Evolutionary conservation across 1,140 invertebrate genomes (phyloP).

Genomic region (Micrasema minimum): DNA sequence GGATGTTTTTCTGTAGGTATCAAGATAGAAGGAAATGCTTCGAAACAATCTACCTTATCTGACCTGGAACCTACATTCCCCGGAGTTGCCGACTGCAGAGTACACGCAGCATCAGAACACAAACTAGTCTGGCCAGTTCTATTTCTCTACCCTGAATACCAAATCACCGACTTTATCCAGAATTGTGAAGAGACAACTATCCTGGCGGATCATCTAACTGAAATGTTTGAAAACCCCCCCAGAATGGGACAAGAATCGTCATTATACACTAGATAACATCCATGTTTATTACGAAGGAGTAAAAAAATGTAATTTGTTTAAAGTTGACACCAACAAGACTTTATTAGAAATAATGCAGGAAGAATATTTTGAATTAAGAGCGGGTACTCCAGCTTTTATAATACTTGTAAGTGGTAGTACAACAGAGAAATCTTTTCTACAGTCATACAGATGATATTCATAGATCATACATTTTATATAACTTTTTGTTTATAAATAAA

Average conservation of each 20-base stretch:
- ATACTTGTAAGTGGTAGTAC: constrained; percentile 57
- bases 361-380: constrained; percentile 68
- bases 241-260: constrained; percentile 79
- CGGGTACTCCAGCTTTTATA: constrained; percentile 61
- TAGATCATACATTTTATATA: background rate
- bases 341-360: constrained; percentile 73
- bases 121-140: constrained; percentile 60
- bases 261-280: constrained; percentile 75
- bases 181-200: constrained; percentile 74
- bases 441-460: constrained; percentile 12
- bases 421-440: constrained; percentile 54
- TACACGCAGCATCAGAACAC: constrained; percentile 53
- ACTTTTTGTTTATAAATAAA: too few species aligned
- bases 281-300: constrained; percentile 85
- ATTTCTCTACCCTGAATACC: constrained; percentile 60
- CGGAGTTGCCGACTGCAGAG: constrained; percentile 68
- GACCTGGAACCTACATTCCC: constrained; percentile 73
- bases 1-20: too few species aligned
- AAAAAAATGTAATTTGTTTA: constrained; percentile 72
- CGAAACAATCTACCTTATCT: constrained; percentile 63
- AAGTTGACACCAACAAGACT: constrained; percentile 68
- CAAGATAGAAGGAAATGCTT: constrained; percentile 36
- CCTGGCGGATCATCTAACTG: constrained; percentile 58
- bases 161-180: constrained; percentile 67
- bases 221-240: constrained; percentile 77